Evolutionary conservation across 2,113 vertebrate species (phyloP), one percentile per base, ranked within the genome.

Genomic region (Syngnathus floridae): DNA sequence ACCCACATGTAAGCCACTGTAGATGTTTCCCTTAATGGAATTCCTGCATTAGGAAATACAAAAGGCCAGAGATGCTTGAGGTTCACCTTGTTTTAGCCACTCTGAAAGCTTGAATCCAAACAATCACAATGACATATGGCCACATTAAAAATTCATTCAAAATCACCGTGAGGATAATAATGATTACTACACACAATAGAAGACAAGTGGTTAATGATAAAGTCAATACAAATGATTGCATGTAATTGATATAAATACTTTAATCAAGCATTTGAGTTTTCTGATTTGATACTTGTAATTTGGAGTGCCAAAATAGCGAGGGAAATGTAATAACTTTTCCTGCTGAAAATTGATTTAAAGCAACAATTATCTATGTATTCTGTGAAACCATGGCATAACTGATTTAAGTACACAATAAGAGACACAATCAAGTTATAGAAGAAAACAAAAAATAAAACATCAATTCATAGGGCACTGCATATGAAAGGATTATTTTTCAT

Each of bases 381-480:
- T 31, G 26, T 31, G 26, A 31, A 31, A 31, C 26, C 73, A 79
- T 22, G 45, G 71, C 71, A 80, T 61, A 78, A 77, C 54, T 74
- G 77, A 77, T 72, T 69, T 72, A 86, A 64, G 21, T 74, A 80
- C 62, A 74, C 69, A 54, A 74, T 65, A 59, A 70, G 72, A 22
- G 12, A 75, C 52, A 31, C 2, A 56, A 35, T 35, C 12, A 58
- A 46, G 43, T 46, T 46, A 19, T 5, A 12, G 17, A 75, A 57
- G 4, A 77, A 43, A 70, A 66, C 56, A 75, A 63, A 67, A 45
- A 66, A 40, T 2, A n/a, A 60, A 64, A 73, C 4, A 55, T 58
- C 74, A 74, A 41, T 71, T 59, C 69, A 80, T 67, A 81, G 80
- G 82, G 71, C 66, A 79, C 72, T 37, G 73, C 65, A 64, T 66